Evolutionary conservation across 2,888 invertebrate genomes (phyloP).

Genomic region (Dione juno): DNA sequence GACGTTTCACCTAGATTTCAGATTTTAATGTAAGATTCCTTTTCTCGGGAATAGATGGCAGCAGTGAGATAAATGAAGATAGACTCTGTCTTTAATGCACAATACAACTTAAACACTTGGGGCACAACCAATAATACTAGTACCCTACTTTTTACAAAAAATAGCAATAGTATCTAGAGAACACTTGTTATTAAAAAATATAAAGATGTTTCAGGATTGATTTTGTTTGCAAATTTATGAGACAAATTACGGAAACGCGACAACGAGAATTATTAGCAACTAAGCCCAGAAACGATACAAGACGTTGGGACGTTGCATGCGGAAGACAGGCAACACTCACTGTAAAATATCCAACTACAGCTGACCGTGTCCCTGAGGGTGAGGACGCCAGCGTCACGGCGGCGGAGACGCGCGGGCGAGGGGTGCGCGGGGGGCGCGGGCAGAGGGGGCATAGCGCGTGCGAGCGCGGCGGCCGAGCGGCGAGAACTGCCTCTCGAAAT

Average conservation of each 20-base stretch:
- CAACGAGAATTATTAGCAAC: not conserved
- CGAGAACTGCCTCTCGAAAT: slow-evolving; percentile 77
- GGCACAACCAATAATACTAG: slow-evolving; percentile 32
- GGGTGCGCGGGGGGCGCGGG: slow-evolving; percentile 64
- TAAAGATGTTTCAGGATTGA: not conserved
- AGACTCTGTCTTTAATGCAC: slow-evolving; percentile 32
- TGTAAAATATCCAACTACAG: slow-evolving; percentile 90
- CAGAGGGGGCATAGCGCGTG: slow-evolving; percentile 76
- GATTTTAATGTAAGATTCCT: slow-evolving; percentile 66
- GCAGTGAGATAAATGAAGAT: slow-evolving; percentile 60
- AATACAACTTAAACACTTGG: slow-evolving; percentile 39
- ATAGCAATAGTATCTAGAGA: not conserved
- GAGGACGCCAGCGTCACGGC: slow-evolving; percentile 80
- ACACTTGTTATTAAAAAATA: slow-evolving; percentile 2
- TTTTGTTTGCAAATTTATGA: not conserved
- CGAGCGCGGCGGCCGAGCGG: slow-evolving; percentile 70
- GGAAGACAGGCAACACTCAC: slow-evolving; percentile 77
- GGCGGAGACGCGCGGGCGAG: slow-evolving; percentile 69
- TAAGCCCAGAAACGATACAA: too few species aligned
- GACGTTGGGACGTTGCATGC: slow-evolving; percentile 1
- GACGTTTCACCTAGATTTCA: slow-evolving; percentile 80
- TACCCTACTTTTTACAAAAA: slow-evolving; percentile 7
- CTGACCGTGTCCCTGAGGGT: slow-evolving; percentile 86
- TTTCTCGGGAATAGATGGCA: slow-evolving; percentile 72
- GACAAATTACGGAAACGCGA: not conserved